Evolutionary conservation across 2,888 invertebrate species (phyloP).

Genomic region (Drosophila siamana): DNA sequence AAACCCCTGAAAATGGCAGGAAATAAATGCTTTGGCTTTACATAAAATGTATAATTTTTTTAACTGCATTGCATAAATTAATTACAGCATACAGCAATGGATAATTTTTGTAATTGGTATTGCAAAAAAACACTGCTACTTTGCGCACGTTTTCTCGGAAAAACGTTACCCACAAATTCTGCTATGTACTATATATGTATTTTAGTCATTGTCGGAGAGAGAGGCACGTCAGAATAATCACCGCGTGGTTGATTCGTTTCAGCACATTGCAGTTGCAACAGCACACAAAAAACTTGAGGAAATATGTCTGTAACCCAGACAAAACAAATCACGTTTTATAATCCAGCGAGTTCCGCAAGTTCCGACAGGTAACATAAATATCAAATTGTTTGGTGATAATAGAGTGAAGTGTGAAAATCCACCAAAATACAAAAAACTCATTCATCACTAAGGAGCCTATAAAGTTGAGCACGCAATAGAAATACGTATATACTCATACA

Average conservation of each 20-base stretch:
- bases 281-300: constrained; percentile 38
- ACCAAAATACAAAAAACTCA: constrained; percentile 41
- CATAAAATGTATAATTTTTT: constrained; percentile 7
- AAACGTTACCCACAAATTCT: constrained; percentile 2
- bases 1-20: constrained; percentile 2
- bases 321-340: constrained; percentile 89
- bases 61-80: neutral
- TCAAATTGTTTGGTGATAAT: constrained; percentile 27
- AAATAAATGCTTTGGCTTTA: neutral
- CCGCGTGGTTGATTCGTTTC: constrained; percentile 64
- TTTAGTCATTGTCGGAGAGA: constrained; percentile 30
- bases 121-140: constrained; percentile 10
- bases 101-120: neutral
- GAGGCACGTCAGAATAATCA: constrained; percentile 58
- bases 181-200: constrained; percentile 16
- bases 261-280: constrained; percentile 61
- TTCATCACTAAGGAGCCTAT: constrained; percentile 54
- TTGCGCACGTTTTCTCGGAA: constrained; percentile 58
- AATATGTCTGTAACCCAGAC: constrained; percentile 80
- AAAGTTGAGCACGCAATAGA: constrained; percentile 62
- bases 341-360: constrained; percentile 94
- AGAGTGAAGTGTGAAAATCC: constrained; percentile 58
- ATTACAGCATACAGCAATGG: neutral
- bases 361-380: constrained; percentile 91
- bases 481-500: constrained; percentile 4